These are phyloP conservation scores for Echinops telfairi DNA, from an alignment of 2,113 vertebrate species.

Conservation along the genomic window DNA sequence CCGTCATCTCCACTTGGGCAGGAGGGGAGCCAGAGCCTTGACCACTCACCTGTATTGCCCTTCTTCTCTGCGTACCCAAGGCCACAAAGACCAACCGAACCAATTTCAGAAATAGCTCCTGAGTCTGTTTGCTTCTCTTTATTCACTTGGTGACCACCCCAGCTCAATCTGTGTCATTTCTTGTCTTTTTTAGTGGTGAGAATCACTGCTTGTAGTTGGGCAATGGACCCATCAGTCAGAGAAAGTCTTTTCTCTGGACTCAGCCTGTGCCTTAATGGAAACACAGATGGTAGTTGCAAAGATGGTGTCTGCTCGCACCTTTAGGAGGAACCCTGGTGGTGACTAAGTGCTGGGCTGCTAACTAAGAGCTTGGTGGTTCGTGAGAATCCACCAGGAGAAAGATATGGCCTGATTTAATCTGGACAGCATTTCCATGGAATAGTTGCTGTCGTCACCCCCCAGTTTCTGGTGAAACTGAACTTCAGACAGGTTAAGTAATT, in stretches of 20 bases:
- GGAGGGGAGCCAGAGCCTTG: not conserved
- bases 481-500: not conserved
- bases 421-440: not conserved
- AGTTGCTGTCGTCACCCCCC: not conserved
- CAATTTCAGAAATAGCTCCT: constrained; percentile 9
- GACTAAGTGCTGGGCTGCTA: not conserved
- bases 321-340: not conserved
- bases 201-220: not conserved
- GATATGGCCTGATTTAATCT: not conserved
- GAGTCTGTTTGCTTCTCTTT: not conserved
- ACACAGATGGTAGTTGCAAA: not conserved
- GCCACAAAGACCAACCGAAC: not conserved
- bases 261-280: not conserved
- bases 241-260: not conserved
- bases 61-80: not conserved
- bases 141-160: not conserved
- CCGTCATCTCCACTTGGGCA: not conserved
- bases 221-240: no score
- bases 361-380: not conserved
- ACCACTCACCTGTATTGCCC: not conserved
- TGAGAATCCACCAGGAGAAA: not conserved
- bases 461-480: not conserved
- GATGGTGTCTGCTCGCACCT: not conserved
- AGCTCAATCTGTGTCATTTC: not conserved
- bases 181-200: not conserved